These are phyloP conservation scores for Protosalanx chinensis DNA, from an alignment of 2,797 vertebrate species.

Conservation along the genomic window DNA sequence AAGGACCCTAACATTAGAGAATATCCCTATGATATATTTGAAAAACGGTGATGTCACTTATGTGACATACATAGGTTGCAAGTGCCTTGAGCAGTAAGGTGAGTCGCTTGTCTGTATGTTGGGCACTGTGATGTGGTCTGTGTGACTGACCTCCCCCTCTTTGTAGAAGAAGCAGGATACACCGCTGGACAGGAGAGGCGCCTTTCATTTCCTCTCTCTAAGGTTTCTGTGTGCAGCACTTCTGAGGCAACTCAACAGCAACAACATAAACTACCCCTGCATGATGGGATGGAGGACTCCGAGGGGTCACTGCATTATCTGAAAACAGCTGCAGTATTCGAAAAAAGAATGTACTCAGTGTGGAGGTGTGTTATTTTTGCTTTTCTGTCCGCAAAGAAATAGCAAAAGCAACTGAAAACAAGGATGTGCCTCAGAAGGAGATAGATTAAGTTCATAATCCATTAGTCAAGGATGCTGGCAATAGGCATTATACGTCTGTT, in stretches of 20 bases:
- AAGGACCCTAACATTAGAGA: too few species aligned
- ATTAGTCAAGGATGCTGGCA: too few species aligned
- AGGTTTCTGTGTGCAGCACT: constrained; percentile 8
- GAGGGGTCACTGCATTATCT: constrained; percentile 1
- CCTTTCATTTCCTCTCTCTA: background rate
- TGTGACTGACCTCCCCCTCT: background rate
- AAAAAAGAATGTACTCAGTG: background rate
- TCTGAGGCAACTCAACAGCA: constrained; percentile 3
- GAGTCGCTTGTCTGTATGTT: background rate
- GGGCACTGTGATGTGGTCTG: background rate
- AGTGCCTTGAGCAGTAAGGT: background rate
- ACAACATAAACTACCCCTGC: constrained; percentile 5
- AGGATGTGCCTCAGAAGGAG: background rate
- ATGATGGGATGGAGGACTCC: constrained; percentile 1
- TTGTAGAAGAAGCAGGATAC: background rate
- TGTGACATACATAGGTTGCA: too few species aligned
- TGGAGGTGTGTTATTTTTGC: background rate
- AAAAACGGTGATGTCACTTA: too few species aligned
- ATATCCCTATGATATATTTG: too few species aligned
- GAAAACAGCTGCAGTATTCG: background rate
- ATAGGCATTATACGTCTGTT: background rate
- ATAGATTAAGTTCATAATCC: background rate
- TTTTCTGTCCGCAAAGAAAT: background rate
- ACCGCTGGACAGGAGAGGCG: background rate
- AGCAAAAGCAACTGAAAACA: background rate